Evolutionary conservation across 2,888 invertebrate species (phyloP).

Genomic region (Gryllus longicercus): DNA sequence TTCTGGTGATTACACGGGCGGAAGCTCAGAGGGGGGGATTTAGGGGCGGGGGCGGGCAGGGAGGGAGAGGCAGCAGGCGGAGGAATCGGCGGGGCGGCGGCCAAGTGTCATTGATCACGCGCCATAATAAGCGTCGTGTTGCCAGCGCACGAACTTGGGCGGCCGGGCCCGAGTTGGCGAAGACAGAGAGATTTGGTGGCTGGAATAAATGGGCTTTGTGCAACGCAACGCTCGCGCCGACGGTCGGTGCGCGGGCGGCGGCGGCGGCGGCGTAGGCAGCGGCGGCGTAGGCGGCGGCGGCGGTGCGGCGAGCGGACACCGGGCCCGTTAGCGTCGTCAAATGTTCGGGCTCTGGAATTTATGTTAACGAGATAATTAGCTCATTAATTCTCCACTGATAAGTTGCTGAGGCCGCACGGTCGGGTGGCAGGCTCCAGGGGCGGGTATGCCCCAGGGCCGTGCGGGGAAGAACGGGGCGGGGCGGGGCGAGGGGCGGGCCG

Average conservation of each 20-base stretch:
- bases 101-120: neutral
- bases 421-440: too few relatives aligned
- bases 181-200: constrained; percentile 17
- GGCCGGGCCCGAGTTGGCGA: neutral
- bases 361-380: constrained; percentile 17
- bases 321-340: constrained; percentile 11
- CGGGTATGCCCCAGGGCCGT: too few relatives aligned
- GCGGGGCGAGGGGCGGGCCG: too few relatives aligned
- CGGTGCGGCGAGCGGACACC: neutral
- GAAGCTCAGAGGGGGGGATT: too few relatives aligned
- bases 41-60: too few relatives aligned
- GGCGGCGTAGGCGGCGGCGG: neutral
- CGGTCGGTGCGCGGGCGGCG: neutral
- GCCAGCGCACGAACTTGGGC: constrained; percentile 17
- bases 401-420: neutral
- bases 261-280: neutral
- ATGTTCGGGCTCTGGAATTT: neutral
- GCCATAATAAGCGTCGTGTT: constrained; percentile 17
- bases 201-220: neutral
- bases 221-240: too few relatives aligned
- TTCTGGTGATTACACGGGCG: too few relatives aligned
- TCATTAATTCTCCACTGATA: constrained; percentile 17
- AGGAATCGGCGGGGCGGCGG: neutral
- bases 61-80: too few relatives aligned
- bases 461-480: too few relatives aligned